Base-by-base conservation (phyloP, 1,140 invertebrate species). In the Nymphalis io region DNA sequence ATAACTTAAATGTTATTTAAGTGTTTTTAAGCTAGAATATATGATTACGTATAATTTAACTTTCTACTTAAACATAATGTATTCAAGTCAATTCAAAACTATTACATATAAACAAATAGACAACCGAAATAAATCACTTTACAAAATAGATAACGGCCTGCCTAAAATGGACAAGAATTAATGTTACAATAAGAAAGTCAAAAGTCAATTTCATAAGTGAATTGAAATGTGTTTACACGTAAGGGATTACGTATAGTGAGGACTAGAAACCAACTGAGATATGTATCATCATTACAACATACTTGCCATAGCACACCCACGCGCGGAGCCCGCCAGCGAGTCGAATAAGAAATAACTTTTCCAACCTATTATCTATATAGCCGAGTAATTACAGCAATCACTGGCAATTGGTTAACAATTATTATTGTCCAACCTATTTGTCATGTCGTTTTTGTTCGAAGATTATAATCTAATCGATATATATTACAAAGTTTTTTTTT, bases 261-360 rank as follows among this genome's bases (percentile, higher is more conserved):
- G 44, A 59, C 33, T 55, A 61, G 38, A 58, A 66, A 66, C 55
- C 66, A 42, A 55, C 33, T 53, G 38, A 68, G 66, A 68, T 68
- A 55, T 16, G 20, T 55, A 68, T 68, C 66, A 33, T 60, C 59
- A 42, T 60, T 62, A 62, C 60, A 62, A 51, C 60, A 62, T 51
- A 46, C 59, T 60, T 48, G 46, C 60, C 42, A 33, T 61, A 55
- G 51, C 51, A 27, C 51, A 23, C 51, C 21, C 51, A 55, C 51
- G 21, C 21, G 20, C 3, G 5, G 10, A 20, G 11, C 48, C 51
- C 51, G 51, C 51, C 12, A 13, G 51, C 51, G 51, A 21, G 23
- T 55, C 51, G 21, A 55, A 27, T 27, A 27, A 11, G 51, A 23
- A 21, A 55, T 55, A 27, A 55, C 51, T 55, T 55, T 27, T 27